These are phyloP conservation scores for Lepus europaeus DNA, from an alignment of 2,113 vertebrate genomes.

Conservation along the genomic window DNA sequence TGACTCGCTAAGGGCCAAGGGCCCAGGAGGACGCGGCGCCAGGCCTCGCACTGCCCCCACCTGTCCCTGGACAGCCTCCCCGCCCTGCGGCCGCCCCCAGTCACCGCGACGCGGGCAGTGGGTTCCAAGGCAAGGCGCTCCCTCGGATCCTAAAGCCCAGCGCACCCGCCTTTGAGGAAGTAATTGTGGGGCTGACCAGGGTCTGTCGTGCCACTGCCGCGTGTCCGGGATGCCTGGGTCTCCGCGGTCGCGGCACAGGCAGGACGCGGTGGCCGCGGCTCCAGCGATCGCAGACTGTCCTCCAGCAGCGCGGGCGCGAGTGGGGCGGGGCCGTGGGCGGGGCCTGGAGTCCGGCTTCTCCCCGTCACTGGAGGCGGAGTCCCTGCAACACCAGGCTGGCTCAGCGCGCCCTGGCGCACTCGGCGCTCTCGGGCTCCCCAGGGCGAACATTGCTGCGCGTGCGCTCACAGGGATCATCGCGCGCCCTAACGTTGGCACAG, in stretches of 20 bases:
- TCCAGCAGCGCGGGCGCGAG: background rate
- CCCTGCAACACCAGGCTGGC: background rate
- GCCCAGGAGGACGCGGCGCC: background rate
- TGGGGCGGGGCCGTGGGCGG: background rate
- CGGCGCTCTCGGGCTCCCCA: fast-evolving
- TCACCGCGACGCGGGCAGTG: fast-evolving
- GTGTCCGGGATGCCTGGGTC: background rate
- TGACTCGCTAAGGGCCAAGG: background rate
- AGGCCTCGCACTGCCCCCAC: background rate
- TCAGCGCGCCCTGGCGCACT: fast-evolving
- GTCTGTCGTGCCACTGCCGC: background rate
- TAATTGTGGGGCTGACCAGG: background rate
- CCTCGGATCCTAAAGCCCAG: too few relatives aligned
- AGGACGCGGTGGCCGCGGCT: background rate
- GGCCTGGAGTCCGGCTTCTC: background rate
- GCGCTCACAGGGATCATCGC: too few relatives aligned
- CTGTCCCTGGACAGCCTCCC: background rate
- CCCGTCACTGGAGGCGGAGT: conserved; percentile 75
- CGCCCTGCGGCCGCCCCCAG: background rate
- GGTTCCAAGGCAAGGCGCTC: too few relatives aligned
- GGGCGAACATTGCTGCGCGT: too few relatives aligned
- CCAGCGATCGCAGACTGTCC: fast-evolving
- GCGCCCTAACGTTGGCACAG: background rate
- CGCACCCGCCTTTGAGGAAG: background rate
- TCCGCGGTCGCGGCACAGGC: background rate